Evolutionary conservation across 2,888 invertebrate species (phyloP), one percentile per base, ranked within the genome.

Genomic region (Tachystola acroxantha): DNA sequence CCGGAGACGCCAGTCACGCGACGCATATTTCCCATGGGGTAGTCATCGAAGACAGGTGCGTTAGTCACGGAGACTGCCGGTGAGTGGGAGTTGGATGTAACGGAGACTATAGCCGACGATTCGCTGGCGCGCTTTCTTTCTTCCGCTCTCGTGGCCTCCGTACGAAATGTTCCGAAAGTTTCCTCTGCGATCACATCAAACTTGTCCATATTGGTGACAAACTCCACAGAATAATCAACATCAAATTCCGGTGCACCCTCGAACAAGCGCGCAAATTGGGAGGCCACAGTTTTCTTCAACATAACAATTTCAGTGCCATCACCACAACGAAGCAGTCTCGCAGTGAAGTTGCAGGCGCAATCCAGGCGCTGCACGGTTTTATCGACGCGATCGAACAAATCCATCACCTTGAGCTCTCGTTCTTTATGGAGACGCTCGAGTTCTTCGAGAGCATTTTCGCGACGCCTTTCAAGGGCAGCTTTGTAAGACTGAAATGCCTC

Each of bases 331-430:
- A 96, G 80, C 31, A 97, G 89, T 50, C 94, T 91, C 10, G 92
- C 89, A 0, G 96, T 93, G 66, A 96, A 97, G 57, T 93, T 92
- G 63, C 94, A 94, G 7, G 96, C 96, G 63, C 95, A 94, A 60
- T 96, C 94, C 44, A 97, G 92, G 57, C 94, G 92, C 45, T 93
- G 94, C 45, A 94, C 92, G 3, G 93, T 93, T 65, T 95, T 95
- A 56, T 94, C 96, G 37, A 96, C 91, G 42, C 91, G 91, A 63
- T 94, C 93, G 63, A 93, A 92, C 43, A 94, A 88, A 65, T 96
- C 96, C 96, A 97, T 97, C 22, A 97, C 93, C 71, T 94, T 93
- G 25, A 97, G 88, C 74, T 96, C 96, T 42, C 96, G 91, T 60
- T 94, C 92, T 41, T 93, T 93, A 71, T 97, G 96, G 45, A 95